Evolutionary conservation across 2,888 invertebrate genomes (phyloP).

Genomic region (Prosapia bicincta): DNA sequence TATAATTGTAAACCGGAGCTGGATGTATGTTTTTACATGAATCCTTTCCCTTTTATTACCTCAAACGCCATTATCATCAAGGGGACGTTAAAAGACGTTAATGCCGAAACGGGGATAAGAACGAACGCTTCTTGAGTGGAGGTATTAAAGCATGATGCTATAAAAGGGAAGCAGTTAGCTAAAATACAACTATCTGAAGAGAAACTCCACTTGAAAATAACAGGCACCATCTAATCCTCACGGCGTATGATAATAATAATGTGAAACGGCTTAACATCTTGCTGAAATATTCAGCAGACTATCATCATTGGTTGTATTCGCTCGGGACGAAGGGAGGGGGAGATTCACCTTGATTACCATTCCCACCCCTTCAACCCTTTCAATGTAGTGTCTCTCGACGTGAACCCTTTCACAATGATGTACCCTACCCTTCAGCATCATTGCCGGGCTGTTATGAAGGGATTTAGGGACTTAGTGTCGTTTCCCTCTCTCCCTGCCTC

Average conservation of each 20-base stretch:
- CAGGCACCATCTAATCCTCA: constrained; percentile 4
- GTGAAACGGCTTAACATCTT: constrained; percentile 11
- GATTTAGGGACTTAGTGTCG: constrained; percentile 15
- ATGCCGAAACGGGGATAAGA: not conserved
- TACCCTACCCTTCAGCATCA: constrained; percentile 10
- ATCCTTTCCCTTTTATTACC: not conserved
- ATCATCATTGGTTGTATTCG: constrained; percentile 10
- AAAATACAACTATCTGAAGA: constrained; percentile 5
- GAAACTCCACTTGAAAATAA: constrained; percentile 8
- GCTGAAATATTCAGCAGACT: constrained; percentile 13
- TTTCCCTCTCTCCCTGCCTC: not conserved
- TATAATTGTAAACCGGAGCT: too few species aligned
- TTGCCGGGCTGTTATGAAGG: constrained; percentile 11
- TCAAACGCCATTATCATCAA: not conserved
- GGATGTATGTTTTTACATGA: too few species aligned
- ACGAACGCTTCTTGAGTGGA: not conserved
- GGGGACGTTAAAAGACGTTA: constrained; percentile 2
- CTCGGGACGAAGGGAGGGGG: not conserved
- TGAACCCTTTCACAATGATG: constrained; percentile 21
- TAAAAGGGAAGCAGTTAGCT: constrained; percentile 3
- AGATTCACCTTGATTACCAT: constrained; percentile 22
- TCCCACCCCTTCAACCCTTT: constrained; percentile 14
- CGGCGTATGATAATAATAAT: constrained; percentile 9
- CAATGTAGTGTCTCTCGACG: constrained; percentile 6
- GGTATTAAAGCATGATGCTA: not conserved